phyloP scores from a whole-genome alignment of 2,113 vertebrate species.

The Bubo bubo region DNA sequence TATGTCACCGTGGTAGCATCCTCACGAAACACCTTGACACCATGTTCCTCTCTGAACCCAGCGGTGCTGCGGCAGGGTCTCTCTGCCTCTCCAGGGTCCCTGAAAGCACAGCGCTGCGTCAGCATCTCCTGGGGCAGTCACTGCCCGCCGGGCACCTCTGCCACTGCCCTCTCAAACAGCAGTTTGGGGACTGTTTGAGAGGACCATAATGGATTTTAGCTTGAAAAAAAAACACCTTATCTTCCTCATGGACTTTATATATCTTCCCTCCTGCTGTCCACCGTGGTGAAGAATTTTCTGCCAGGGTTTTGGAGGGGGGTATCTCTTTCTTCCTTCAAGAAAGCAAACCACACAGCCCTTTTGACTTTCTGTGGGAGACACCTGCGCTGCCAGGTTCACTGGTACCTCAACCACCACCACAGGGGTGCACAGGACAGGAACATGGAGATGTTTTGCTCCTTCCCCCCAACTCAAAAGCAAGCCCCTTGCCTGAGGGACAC shows the following conservation, averaged over 20 bases:
- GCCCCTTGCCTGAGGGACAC: not conserved
- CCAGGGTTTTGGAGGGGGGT: not conserved
- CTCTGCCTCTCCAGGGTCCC: not conserved
- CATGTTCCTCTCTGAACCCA: fast-evolving
- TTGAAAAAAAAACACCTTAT: not conserved
- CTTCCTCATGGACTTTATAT: not conserved
- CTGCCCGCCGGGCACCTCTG: not conserved
- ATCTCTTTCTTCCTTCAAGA: not conserved
- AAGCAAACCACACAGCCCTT: fast-evolving
- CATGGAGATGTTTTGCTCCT: fast-evolving
- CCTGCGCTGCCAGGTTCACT: fast-evolving
- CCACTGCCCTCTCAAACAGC: not conserved
- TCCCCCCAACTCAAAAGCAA: no score
- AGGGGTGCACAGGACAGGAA: not conserved
- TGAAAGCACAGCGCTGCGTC: fast-evolving
- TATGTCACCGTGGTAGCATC: fast-evolving
- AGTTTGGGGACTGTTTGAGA: no score
- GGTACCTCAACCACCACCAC: fast-evolving
- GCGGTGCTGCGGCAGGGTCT: fast-evolving
- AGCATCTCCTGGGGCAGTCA: not conserved
- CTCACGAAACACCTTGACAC: fast-evolving
- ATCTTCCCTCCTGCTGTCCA: fast-evolving
- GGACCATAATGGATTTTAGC: not conserved
- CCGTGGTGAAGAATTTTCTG: not conserved
- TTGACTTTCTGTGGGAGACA: fast-evolving